phyloP scores from a whole-genome alignment of 35 echinoderm and acorn worm species.

The Chiridota heheva region DNA sequence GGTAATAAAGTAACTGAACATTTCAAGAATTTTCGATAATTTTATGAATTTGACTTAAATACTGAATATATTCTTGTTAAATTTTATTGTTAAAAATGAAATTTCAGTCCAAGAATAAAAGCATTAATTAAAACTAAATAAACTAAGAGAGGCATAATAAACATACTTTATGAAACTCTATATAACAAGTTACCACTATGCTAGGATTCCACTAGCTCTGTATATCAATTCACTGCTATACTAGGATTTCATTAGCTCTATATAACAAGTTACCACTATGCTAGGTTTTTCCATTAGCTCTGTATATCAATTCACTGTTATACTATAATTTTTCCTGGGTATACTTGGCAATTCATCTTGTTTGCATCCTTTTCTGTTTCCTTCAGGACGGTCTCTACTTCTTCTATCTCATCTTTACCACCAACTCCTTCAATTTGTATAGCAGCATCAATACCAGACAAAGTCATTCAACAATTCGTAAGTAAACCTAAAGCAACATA shows the following conservation, averaged over 20 bases:
- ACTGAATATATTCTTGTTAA: no score
- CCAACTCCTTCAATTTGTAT: constrained; percentile 2
- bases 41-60: no score
- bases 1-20: no score
- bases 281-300: neutral
- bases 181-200: neutral
- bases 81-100: no score
- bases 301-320: neutral
- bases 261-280: neutral
- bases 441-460: constrained; percentile 12
- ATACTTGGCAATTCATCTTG: neutral
- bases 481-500: no score
- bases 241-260: neutral
- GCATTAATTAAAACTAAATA: no score
- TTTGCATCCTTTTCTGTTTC: neutral
- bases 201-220: neutral
- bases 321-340: neutral
- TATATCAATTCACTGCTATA: neutral
- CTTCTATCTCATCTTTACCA: neutral
- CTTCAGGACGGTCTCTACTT: constrained; percentile 4
- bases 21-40: no score
- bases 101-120: no score
- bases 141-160: no score
- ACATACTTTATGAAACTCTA: no score
- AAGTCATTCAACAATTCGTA: constrained; percentile 10